These are phyloP conservation scores for Palythoa grandis DNA, from an alignment of 92 coral and sea anemone genomes.

Conservation along the genomic window DNA sequence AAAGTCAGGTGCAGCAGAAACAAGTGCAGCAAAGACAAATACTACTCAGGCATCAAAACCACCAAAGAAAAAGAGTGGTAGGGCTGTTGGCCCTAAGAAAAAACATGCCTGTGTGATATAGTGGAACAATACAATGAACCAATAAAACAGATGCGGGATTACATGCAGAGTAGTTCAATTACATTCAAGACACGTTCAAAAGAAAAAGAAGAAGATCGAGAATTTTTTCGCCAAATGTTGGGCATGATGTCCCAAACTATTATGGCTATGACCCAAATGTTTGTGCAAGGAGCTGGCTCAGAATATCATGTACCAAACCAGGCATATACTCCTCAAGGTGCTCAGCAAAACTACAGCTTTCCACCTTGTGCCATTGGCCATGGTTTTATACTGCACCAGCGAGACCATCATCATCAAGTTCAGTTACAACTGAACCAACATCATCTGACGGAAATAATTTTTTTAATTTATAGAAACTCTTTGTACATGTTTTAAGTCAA, in stretches of 20 bases:
- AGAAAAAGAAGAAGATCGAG: conserved; percentile 59
- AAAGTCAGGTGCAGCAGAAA: conserved; percentile 49
- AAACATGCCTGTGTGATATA: conserved; percentile 48
- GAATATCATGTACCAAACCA: conserved; percentile 48
- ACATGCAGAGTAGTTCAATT: conserved; percentile 33
- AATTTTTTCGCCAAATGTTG: conserved; percentile 52
- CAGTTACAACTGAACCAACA: too few relatives aligned
- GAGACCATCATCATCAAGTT: too few relatives aligned
- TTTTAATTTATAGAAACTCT: too few relatives aligned
- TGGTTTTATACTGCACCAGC: too few relatives aligned
- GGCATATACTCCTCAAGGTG: conserved; percentile 43
- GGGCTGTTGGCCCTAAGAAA: conserved; percentile 42
- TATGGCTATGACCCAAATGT: conserved; percentile 60
- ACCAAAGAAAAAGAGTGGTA: conserved; percentile 56
- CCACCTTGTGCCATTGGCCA: neutral
- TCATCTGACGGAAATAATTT: too few relatives aligned
- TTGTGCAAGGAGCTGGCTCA: conserved; percentile 46
- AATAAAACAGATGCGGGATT: conserved; percentile 48
- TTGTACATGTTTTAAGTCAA: too few relatives aligned
- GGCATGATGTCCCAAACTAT: conserved; percentile 56
- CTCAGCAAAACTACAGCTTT: conserved; percentile 34
- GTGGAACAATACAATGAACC: conserved; percentile 61
- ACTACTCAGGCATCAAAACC: conserved; percentile 57
- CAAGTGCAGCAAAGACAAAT: conserved; percentile 44
- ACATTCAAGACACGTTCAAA: conserved; percentile 48